A percentile compares a stretch with the other conserved stretches of the same genome.
These are phyloP conservation scores for Junonia oenone DNA, from an alignment of 2,888 invertebrate genomes.

Conservation along the genomic window DNA sequence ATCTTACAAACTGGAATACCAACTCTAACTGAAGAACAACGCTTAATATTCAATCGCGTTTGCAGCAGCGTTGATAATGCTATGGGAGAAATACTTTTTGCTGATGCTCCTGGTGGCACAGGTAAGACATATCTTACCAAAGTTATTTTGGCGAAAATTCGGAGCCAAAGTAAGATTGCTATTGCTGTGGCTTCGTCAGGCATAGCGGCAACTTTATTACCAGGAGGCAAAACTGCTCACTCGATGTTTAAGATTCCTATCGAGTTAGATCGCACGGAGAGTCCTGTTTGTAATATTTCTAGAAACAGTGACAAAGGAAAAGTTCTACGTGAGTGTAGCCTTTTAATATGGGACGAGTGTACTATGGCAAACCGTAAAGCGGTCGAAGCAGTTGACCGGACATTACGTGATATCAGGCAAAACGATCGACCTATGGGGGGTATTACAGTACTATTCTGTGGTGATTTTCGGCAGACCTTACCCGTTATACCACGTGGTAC, in stretches of 20 bases:
- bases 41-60: background rate
- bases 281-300: constrained; percentile 37
- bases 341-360: constrained; percentile 34
- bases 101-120: constrained; percentile 12
- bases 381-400: constrained; percentile 28
- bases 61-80: constrained; percentile 12
- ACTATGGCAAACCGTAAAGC: constrained; percentile 31
- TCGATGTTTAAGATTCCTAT: constrained; percentile 26
- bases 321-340: constrained; percentile 34
- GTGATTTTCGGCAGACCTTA: constrained; percentile 24
- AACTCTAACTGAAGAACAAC: background rate
- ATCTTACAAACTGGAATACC: constrained; percentile 4
- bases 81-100: constrained; percentile 5
- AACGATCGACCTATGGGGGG: constrained; percentile 23
- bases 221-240: constrained; percentile 23
- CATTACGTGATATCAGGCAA: constrained; percentile 15
- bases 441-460: constrained; percentile 26
- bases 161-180: constrained; percentile 18
- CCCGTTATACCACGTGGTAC: constrained; percentile 28
- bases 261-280: constrained; percentile 35
- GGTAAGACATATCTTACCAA: constrained; percentile 26
- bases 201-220: constrained; percentile 22
- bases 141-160: constrained; percentile 16
- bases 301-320: constrained; percentile 38
- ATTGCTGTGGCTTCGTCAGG: constrained; percentile 26